Percentiles rank a stretch among this genome's conserved stretches.
Conservation (phyloP, 1,140 invertebrate genomes). For the Calliopsis andreniformis region DNA sequence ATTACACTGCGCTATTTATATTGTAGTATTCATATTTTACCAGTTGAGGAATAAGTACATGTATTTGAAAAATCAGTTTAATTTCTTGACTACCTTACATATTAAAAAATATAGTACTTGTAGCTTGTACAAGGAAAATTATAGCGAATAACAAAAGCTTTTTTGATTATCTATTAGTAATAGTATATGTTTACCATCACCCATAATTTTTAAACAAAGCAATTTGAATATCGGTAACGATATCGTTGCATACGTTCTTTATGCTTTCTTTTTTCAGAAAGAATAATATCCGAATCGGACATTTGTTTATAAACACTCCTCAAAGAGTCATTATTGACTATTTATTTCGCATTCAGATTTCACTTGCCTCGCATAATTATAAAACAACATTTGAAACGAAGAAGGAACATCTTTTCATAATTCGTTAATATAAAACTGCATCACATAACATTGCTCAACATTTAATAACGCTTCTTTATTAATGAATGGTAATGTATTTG, state of each 20-base stretch:
- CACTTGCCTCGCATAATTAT: conserved; percentile 18
- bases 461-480: not conserved
- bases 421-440: conserved; percentile 6
- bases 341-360: not conserved
- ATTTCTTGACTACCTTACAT: too few relatives aligned
- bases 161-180: not conserved
- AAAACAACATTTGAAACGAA: conserved; percentile 15
- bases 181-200: not conserved
- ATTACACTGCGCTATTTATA: too few relatives aligned
- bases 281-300: not conserved
- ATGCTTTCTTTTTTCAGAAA: not conserved
- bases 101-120: not conserved
- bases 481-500: conserved; percentile 22
- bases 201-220: conserved; percentile 1
- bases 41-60: too few relatives aligned
- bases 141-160: not conserved
- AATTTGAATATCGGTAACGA: not conserved
- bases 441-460: not conserved
- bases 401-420: conserved; percentile 28
- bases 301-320: not conserved
- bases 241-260: not conserved
- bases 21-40: too few relatives aligned
- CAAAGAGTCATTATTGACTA: not conserved
- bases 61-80: too few relatives aligned
- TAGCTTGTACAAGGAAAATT: not conserved